Conservation (phyloP, 2,113 vertebrate genomes). For the Xenopus tropicalis region UCB_Xtro_10.0 CM004446.2:27404501-27405000, state of each 20-base stretch:
- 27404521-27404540: not conserved
- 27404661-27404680: conserved; percentile 71
- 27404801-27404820: not conserved
- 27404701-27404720: conserved; percentile 75
- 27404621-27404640: too few relatives aligned
- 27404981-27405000: too few relatives aligned
- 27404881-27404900: conserved; percentile 75
- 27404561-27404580: too few relatives aligned
- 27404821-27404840: conserved; percentile 37
- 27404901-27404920: conserved; percentile 77
- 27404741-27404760: not conserved
- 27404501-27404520: too few relatives aligned
- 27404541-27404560: too few relatives aligned
- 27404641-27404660: conserved; percentile 73
- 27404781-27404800: too few relatives aligned
- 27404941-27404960: conserved; percentile 58
- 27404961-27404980: too few relatives aligned
- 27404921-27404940: conserved; percentile 68
- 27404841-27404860: conserved; percentile 72
- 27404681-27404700: conserved; percentile 76
- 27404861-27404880: conserved; percentile 82
- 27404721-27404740: conserved; percentile 40
- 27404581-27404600: too few relatives aligned
- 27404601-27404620: too few relatives aligned
- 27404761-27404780: too few relatives aligned